Percentiles rank a stretch among this genome's conserved stretches.
These are phyloP conservation scores for Sapajus apella DNA, from an alignment of 2,113 vertebrate genomes.

Conservation along the genomic window DNA sequence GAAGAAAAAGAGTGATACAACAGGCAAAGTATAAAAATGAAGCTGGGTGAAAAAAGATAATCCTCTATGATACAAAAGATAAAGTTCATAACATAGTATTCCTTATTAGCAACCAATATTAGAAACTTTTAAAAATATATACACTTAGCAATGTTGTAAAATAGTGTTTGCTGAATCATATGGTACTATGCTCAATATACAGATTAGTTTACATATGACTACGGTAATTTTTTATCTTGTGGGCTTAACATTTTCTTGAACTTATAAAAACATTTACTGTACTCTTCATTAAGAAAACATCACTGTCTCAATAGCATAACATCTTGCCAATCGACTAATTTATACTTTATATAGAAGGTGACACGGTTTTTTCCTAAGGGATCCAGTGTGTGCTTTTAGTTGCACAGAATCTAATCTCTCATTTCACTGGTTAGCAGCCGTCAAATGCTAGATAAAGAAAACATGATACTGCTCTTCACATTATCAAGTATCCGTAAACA, in stretches of 20 bases:
- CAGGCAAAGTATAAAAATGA: not conserved
- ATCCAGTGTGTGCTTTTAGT: slow-evolving; percentile 75
- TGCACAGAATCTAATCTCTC: slow-evolving; percentile 71
- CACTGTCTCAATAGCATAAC: not conserved
- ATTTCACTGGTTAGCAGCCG: slow-evolving; percentile 83
- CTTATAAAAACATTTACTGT: not conserved
- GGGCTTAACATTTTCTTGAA: not conserved
- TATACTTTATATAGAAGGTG: slow-evolving; percentile 66
- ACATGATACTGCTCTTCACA: slow-evolving; percentile 56
- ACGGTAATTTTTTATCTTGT: not conserved
- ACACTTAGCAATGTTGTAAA: not conserved
- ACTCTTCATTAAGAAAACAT: not conserved
- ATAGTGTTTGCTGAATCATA: not conserved
- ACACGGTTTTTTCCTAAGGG: slow-evolving; percentile 58
- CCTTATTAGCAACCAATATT: not conserved
- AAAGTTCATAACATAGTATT: not conserved
- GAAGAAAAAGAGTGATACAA: not conserved
- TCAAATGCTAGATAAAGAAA: slow-evolving; percentile 81
- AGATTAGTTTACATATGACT: not conserved
- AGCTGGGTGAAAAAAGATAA: not conserved
- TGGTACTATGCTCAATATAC: not conserved
- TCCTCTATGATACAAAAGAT: not conserved
- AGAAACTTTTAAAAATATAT: not conserved
- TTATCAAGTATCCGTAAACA: slow-evolving; percentile 16
- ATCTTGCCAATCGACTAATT: slow-evolving; percentile 56